Evolutionary conservation across 2,888 invertebrate species (phyloP), one percentile per base, ranked within the genome.

Genomic region (Deroplatys truncata): DNA sequence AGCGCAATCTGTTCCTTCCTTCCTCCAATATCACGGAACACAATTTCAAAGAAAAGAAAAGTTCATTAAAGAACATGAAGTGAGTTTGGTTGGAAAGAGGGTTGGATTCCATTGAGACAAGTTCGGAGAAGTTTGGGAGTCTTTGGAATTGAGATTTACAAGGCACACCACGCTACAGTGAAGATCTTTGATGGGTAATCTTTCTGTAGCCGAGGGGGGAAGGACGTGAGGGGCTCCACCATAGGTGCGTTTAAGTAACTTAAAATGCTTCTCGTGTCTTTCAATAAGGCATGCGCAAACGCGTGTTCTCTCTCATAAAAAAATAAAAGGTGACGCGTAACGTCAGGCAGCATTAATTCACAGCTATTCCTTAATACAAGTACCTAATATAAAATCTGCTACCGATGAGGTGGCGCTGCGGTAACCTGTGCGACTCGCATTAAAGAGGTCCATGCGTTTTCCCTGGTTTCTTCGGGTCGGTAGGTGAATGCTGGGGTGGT

Each of bases 21-120:
- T 29, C 28, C 82, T 28, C 87, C 87, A 87, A 83, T 87, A 87
- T 82, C 87, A 87, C 83, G 83, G 87, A 87, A 83, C 87, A 87
- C 87, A 87, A 43, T 87, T 87, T 87, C 87, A 87, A 87, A 83
- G 83, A 72, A 72, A 72, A 72, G 83, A 83, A 87, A 87, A 87
- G 87, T 87, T 87, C 87, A 87, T 87, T 87, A 87, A 87, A 87
- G 87, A 87, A 87, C 87, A 87, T 87, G 87, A 87, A 87, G 87
- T 82, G 35, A 72, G 56, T 72, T 72, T 72, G 56, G 56, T 72
- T 72, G 56, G 56, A 72, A 72, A 72, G 56, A 72, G 56, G 56
- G 56, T 72, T 72, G 56, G 56, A 72, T 72, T 72, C 56, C 56
- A 72, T 72, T 72, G 56, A 72, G 56, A 72, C 56, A 72, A 72